Evolutionary conservation across 2,888 invertebrate species (phyloP), one percentile per base, ranked within the genome.

Genomic region (Leptarthrus brevirostris): DNA sequence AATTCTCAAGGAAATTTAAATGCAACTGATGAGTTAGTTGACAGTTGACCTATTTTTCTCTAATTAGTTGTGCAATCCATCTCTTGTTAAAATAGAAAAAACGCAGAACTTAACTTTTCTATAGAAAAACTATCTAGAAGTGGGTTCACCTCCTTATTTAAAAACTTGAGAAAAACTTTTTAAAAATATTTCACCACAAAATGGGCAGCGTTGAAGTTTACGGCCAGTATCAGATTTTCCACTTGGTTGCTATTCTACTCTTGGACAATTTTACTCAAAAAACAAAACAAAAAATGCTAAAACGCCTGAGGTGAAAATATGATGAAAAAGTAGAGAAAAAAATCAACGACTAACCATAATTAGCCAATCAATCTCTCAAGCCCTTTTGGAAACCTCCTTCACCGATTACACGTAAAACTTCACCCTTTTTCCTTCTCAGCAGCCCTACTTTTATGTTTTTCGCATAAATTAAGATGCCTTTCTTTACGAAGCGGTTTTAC

Each of bases 291-390:
- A 56, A 10, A 30, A 14, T 14, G 26, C n/a, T 6, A 12, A 30
- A 16, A 26, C 34, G 30, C 26, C 26, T 12, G 22, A 56, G 64
- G 64, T 20, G 44, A 22, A 12, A 20, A 40, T 34, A 26, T 20
- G 14, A 3, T 18, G 18, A 16, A 24, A 40, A 1, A 1, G 8
- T 3, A 54, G 5, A 26, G 24, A 36, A 26, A 20, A 20, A 40
- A 44, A 14, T 12, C 20, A 18, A 40, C 64, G 16, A 30, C 40
- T 12, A 64, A 20, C 40, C 24, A 26, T 64, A 64, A 64, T 64
- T 64, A 64, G 64, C 40, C 64, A 64, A 64, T 64, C 64, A 64
- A 64, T 64, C 64, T 64, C 14, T 44, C 20, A 64, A 44, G 22
- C 20, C 40, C 22, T 64, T 64, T 64, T 36, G 12, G 14, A 56